Conservation (phyloP, 2,113 vertebrate genomes). For the Rutilus rutilus region DNA sequence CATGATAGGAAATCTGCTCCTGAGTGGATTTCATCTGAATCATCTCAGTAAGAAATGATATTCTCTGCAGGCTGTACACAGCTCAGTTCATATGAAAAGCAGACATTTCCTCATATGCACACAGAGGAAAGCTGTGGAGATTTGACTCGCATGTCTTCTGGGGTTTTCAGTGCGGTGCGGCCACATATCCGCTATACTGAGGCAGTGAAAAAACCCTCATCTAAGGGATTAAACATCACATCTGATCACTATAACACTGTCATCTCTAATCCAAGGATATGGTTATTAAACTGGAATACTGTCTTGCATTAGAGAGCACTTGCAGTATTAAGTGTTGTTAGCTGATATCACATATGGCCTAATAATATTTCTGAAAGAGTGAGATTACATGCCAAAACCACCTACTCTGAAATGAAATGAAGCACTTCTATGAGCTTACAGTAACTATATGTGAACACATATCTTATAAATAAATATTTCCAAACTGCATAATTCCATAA, state of each 20-base stretch:
- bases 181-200: constrained; percentile 61
- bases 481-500: background rate
- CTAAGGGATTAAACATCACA: constrained; percentile 67
- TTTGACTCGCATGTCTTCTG: constrained; percentile 60
- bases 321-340: constrained; percentile 41
- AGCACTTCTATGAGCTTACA: constrained; percentile 3
- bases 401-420: constrained; percentile 36
- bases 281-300: constrained; percentile 51
- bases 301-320: constrained; percentile 42
- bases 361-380: constrained; percentile 48
- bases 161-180: constrained; percentile 52
- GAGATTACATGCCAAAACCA: constrained; percentile 42
- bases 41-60: constrained; percentile 34
- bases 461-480: background rate
- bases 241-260: constrained; percentile 65
- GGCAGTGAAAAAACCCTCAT: constrained; percentile 66
- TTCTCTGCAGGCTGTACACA: constrained; percentile 47
- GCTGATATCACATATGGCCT: background rate
- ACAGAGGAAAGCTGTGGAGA: constrained; percentile 57
- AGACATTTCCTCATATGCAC: constrained; percentile 57
- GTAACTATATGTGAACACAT: constrained; percentile 17
- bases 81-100: constrained; percentile 53
- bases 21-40: constrained; percentile 47
- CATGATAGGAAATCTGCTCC: constrained; percentile 19
- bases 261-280: constrained; percentile 50